phyloP scores from a whole-genome alignment of 2,113 vertebrate genomes.

The Phyllostomus hastatus region DNA sequence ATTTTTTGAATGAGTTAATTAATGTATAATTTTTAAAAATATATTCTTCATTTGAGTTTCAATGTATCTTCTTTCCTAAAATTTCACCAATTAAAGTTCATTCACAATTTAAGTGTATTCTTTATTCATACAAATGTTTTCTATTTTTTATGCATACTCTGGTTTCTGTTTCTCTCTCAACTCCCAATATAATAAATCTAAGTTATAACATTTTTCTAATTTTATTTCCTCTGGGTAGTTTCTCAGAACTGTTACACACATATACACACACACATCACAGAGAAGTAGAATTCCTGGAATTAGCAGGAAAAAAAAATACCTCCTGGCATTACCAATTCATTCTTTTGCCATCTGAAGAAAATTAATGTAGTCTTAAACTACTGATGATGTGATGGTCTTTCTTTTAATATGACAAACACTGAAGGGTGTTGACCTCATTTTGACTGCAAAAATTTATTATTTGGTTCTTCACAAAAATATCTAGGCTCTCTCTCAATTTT shows the following conservation, averaged over 20 bases:
- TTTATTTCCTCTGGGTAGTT: constrained; percentile 13
- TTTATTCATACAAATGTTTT: background rate
- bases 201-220: background rate
- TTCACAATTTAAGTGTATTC: background rate
- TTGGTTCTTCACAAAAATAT: constrained; percentile 36
- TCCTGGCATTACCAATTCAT: constrained; percentile 21
- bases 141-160: background rate
- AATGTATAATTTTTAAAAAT: background rate
- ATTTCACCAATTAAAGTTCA: background rate
- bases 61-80: background rate
- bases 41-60: background rate
- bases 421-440: constrained; percentile 27
- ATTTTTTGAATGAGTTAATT: background rate
- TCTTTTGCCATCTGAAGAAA: constrained; percentile 14
- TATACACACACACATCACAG: background rate
- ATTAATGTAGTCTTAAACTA: constrained; percentile 6
- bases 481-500: constrained; percentile 4
- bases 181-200: background rate
- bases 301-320: background rate
- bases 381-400: background rate
- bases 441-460: constrained; percentile 44
- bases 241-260: background rate
- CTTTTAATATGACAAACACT: constrained; percentile 44
- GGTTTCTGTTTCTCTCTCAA: background rate
- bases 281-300: constrained; percentile 50